Base-by-base conservation (phyloP, 2,113 vertebrate species). In the Prochilodus magdalenae region DNA sequence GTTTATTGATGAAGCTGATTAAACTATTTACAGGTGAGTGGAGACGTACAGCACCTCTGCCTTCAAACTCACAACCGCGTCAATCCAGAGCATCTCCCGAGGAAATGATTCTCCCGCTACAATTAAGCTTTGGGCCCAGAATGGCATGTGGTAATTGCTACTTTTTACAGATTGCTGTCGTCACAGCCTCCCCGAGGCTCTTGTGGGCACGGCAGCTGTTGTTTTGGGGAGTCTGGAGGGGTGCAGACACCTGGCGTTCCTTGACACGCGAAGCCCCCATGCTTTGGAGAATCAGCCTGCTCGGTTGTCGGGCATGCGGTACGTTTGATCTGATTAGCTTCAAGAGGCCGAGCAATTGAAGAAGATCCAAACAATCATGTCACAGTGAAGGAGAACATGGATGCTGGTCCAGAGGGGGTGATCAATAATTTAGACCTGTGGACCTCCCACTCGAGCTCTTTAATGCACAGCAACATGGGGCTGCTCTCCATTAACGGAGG, bases 161-260 rank as follows among this genome's bases (percentile, higher is more conserved):
- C 57, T 77, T 79, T 73, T 77, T 65, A 62, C 53, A 80, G 75
- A 60, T 62, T 81, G 62, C 80, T 86, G 86, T 83, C 75, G 47
- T 86, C 73, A 71, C 55, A 0, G 26, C 49, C 36, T 82, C 71
- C 75, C 75, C 26, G 6, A 85, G 91, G 89, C 86, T 87, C 84
- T 90, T 83, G 26, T 85, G 89, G 79, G 87, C 83, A 81, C 77
- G 59, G 83, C 24, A 29, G 40, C 81, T 86, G 86, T 80, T 88
- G 89, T 90, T 89, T 80, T 81, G 83, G 71, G 86, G 73, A 84
- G 36, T 72, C 63, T 76, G 40, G 66, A 89, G 70, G 80, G 79
- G 78, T 84, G 62, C 81, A 92, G 84, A 89, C 92, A 93, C 90
- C 91, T 92, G 92, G 91, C 87, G 84, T 83, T 76, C 27, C 84